Evolutionary conservation across 2,797 vertebrate species (phyloP), one percentile per base, ranked within the genome.

Genomic region (Zenarchopterus dispar): DNA sequence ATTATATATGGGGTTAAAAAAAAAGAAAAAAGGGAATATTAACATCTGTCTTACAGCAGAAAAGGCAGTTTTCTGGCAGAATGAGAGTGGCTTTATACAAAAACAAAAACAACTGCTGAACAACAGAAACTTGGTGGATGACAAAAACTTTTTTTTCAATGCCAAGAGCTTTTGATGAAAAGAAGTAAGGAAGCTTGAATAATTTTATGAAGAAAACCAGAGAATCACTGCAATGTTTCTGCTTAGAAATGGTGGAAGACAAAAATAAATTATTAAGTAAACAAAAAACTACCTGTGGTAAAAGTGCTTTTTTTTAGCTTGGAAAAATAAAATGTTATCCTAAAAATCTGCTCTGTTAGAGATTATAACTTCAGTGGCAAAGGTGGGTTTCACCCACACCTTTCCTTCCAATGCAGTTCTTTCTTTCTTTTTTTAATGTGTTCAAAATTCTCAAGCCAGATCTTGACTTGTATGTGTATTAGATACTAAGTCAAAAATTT

Each of bases 101-200:
- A 74, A 81, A 58, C 42, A 79, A 59, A 62, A 76, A 55, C 67
- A 71, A 57, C n/a, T 46, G 68, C 68, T 71, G 50, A 31, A 56
- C 17, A 72, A 64, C 41, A 10, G 58, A 78, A 80, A 73, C 18
- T 60, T 56, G 58, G 16, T 19, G 39, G 16, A 54, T 49, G 58
- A 67, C 65, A 77, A 75, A 64, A 62, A 52, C 0, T 2, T 15
- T 60, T 49, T 66, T 23, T n/a, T n/a, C n/a, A n/a, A 60, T 64
- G 57, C 63, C 57, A 77, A 75, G 16, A 43, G 43, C 45, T 58
- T 73, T 70, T 70, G 60, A 80, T 72, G 43, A 73, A 67, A 78
- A 23, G 60, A 53, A 60, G 11, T 65, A 73, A 60, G 46, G 45
- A 48, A 70, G 55, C 58, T 54, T 39, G 65, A 70, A 73, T 65